A percentile compares a stretch with the other conserved stretches of the same genome.
Evolutionary conservation across 2,888 invertebrate genomes (phyloP).

Genomic region (Graphium colonna): DNA sequence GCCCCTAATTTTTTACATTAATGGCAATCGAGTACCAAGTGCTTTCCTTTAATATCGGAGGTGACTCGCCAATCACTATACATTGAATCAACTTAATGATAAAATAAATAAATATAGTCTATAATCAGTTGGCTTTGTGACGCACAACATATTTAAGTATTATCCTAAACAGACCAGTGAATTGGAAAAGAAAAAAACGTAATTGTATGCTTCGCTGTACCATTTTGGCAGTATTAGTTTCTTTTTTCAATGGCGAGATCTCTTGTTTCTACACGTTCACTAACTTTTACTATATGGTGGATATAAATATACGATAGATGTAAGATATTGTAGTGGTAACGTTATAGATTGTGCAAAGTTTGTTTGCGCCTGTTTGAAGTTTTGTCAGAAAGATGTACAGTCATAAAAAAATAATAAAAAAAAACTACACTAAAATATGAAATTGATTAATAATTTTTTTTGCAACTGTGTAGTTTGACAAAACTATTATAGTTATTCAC

Average conservation of each 20-base stretch:
- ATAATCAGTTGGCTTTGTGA: conserved; percentile 16
- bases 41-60: no score
- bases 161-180: conserved; percentile 38
- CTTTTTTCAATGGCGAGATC: conserved; percentile 61
- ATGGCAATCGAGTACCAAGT: no score
- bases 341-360: not conserved
- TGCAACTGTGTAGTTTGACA: no score
- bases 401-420: no score
- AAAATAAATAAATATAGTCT: not conserved
- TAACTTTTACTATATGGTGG: conserved; percentile 63
- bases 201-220: conserved; percentile 35
- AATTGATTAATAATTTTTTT: no score
- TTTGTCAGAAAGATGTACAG: conserved; percentile 3
- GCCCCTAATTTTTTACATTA: no score
- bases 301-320: conserved; percentile 75
- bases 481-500: no score
- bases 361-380: conserved; percentile 35
- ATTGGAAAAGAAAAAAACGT: conserved; percentile 16
- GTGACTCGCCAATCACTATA: no score
- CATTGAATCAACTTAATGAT: no score
- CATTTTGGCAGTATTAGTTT: conserved; percentile 67
- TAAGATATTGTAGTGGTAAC: conserved; percentile 52
- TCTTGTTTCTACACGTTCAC: conserved; percentile 62
- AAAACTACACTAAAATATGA: no score
- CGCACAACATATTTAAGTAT: conserved; percentile 28